Evolutionary conservation across 2,113 vertebrate species (phyloP).

Genomic region (Larimichthys crocea): DNA sequence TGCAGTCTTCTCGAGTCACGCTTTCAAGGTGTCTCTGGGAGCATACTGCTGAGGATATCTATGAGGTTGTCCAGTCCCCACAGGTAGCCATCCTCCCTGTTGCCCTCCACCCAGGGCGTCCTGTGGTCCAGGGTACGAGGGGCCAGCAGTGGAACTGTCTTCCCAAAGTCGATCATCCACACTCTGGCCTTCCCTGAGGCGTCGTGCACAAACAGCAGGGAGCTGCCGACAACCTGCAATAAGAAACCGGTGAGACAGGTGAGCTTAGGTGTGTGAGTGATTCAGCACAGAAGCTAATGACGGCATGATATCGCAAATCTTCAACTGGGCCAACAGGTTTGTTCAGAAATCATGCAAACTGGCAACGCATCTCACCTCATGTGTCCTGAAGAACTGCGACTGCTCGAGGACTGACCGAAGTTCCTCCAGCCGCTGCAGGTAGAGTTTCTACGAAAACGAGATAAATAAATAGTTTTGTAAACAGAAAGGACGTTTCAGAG

Average conservation of each 20-base stretch:
- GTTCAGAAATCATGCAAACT: not conserved
- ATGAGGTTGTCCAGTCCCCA: conserved; percentile 94
- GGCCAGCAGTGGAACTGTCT: conserved; percentile 86
- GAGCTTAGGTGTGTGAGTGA: not conserved
- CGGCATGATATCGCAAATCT: not conserved
- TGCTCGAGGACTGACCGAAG: conserved; percentile 85
- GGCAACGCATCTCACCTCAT: conserved; percentile 84
- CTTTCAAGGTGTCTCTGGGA: conserved; percentile 60
- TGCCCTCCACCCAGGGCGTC: conserved; percentile 90
- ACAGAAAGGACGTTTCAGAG: not conserved
- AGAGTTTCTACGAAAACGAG: conserved; percentile 80
- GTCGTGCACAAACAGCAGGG: conserved; percentile 92
- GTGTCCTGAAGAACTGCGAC: conserved; percentile 89
- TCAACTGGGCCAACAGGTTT: conserved; percentile 27
- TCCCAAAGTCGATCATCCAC: conserved; percentile 97
- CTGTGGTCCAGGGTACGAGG: conserved; percentile 88
- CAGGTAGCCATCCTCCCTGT: conserved; percentile 92
- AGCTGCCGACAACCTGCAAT: conserved; percentile 91
- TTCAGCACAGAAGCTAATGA: conserved; percentile 1
- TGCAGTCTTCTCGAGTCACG: not conserved
- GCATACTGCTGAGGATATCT: conserved; percentile 83
- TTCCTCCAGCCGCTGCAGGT: conserved; percentile 85
- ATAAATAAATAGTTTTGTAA: not conserved
- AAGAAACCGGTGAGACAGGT: conserved; percentile 18
- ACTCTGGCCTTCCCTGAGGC: conserved; percentile 86